Evolutionary conservation across 2,113 vertebrate genomes (phyloP), one percentile per base, ranked within the genome.

Genomic region (Chauna torquata): DNA sequence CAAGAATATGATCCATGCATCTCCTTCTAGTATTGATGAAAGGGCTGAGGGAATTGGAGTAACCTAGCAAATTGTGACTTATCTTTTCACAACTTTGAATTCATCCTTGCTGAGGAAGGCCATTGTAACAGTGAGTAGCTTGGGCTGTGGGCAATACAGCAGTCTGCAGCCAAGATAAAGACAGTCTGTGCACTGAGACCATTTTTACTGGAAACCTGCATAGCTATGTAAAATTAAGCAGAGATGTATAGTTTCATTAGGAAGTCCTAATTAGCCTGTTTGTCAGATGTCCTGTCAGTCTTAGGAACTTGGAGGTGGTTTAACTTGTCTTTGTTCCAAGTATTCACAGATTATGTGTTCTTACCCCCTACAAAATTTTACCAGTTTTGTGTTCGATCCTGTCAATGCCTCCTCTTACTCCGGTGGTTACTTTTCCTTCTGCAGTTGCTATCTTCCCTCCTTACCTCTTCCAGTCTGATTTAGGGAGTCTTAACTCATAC

Each of bases 211-310:
- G 44, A 58, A 79, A 61, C 20, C 14, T 94, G 85, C 79, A 76
- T 45, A 93, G 66, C 70, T 77, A 76, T 36, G 62, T 90, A 90
- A 96, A 97, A 94, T 82, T 92, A 93, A 90, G 71, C 70, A 85
- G 88, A 93, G 47, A 64, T 38, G 8, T 52, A 76, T 49, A 85
- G 40, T 90, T 96, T 95, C 62, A 80, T 76, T 82, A 80, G 86
- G 82, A 90, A 92, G 62, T 65, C 40, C 71, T 90, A 77, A 94
- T 92, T 79, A 94, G 70, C 90, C 58, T 76, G 74, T 69, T 92
- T 12, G 70, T 82, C 3, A 0, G 82, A 61, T 2, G 10, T 69
- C 20, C 61, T 1, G 1, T 15, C 32, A 93, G 30, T 68, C 40
- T 94, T 69, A 86, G 61, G 49, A 88, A 88, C 40, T 34, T 72